Base-by-base conservation (phyloP, 2,113 vertebrate genomes). In the Axis porcinus region DNA sequence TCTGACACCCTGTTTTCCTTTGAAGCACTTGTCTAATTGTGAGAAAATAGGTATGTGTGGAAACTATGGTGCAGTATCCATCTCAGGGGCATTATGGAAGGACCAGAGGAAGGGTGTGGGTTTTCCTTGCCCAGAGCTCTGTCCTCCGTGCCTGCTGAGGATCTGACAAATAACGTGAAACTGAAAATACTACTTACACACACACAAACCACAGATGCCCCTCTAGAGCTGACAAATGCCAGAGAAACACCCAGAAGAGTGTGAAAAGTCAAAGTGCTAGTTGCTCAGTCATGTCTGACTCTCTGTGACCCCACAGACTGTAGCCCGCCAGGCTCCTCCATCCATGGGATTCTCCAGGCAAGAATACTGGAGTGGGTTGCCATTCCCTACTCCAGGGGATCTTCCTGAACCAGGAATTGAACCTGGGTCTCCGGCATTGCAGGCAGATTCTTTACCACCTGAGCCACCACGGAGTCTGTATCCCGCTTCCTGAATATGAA, bases 11-110 rank as follows among this genome's bases (percentile, higher is more conserved):
- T 60, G 4, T 16, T 91, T 85, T 40, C 40, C 2, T 27, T 25
- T 45, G 40, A 94, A 54, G 14, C 5, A 2, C 47, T 28, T 47
- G 33, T 16, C 27, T 27, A 11, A 78, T 33, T 30, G 2, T 57
- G 10, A 87, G 40, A 17, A 54, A 62, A 30, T 5, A 54, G n/a
- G 30, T 33, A 0, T 47, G 19, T 78, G 47, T 70, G 25, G 30
- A 54, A 62, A n/a, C 82, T 1, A 1, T 23, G 7, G n/a, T 2
- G 1, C 7, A 1, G 1, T 30, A 16, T 43, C 43, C 54, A 15
- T 54, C 43, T 81, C 36, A n/a, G 11, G 15, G 0, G 23, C 3
- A 0, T 40, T 4, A 17, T 2, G 6, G 47, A 45, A 58, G 57
- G 30, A 6, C 67, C 62, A n/a, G 36, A 57, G 27, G 12, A 76